Evolutionary conservation across 2,888 invertebrate species (phyloP), one percentile per base, ranked within the genome.

Genomic region (Dicyrtoma fusca): DNA sequence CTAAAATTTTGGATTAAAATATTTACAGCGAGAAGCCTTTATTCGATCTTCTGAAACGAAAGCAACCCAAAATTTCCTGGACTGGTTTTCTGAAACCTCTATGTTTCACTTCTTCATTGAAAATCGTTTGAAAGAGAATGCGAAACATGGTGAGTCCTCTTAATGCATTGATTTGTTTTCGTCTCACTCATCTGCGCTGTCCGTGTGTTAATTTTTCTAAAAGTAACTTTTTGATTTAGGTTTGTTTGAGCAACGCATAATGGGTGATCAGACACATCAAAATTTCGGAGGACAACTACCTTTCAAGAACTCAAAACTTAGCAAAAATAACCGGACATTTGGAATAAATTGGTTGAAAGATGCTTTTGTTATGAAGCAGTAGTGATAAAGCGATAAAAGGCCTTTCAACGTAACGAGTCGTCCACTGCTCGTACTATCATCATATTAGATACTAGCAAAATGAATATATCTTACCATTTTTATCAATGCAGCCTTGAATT

Each of bases 1-100:
- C 17, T 44, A 19, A n/a, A n/a, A 42, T 17, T 64, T 23, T 64
- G 17, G 3, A 45, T 44, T 51, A 55, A 70, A n/a, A 82, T 77
- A 73, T 78, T 87, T 87, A 79, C 87, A 92, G 90, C 90, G 89
- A 85, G 91, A 92, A 63, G 83, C 86, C 10, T 92, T 92, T 83
- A 86, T 91, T 44, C 88, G 88, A 79, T 87, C 86, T 76, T 86
- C 88, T 4, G 82, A 86, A 0, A 88, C 90, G 0, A 89, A 89
- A 82, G 88, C 88, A 62, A 87, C 89, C 47, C 88, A 89, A 77
- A 88, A 89, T 80, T 92, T 94, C 83, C 85, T 94, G 0, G 91
- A 92, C 78, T 94, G 93, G 93, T 94, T 94, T 84, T 88, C 90
- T 0, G 92, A 94, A 82, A 93, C 93, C 0, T 90, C 92, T 0